A percentile compares a stretch with the other conserved stretches of the same genome.
phyloP scores from a whole-genome alignment of 2,797 vertebrate genomes.

The Acanthiza pusilla region DNA sequence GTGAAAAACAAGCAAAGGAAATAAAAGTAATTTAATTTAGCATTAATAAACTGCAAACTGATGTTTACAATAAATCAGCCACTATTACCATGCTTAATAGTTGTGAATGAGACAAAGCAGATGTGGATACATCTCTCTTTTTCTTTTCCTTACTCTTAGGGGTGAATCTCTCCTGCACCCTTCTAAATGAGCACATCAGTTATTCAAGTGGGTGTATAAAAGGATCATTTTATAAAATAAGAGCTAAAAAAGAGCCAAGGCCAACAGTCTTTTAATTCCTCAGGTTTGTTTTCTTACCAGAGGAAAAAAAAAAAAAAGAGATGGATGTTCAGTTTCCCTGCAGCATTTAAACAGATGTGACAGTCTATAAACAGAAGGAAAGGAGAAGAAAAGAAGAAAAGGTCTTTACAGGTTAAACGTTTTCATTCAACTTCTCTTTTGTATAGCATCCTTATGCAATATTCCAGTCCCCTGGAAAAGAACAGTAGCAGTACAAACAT shows the following conservation, averaged over 20 bases:
- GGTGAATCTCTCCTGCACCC: neutral
- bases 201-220: neutral
- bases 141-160: neutral
- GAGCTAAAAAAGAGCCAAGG: neutral
- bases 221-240: neutral
- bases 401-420: neutral
- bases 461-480: neutral
- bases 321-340: neutral
- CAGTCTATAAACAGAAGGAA: neutral
- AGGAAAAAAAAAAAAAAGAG: neutral
- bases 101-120: slow-evolving; percentile 57
- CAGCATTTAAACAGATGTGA: neutral
- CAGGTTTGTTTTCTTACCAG: neutral
- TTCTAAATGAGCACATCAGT: neutral
- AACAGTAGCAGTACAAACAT: neutral
- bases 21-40: slow-evolving; percentile 65
- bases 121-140: slow-evolving; percentile 15
- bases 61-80: slow-evolving; percentile 71
- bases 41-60: slow-evolving; percentile 56
- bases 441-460: neutral
- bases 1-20: slow-evolving; percentile 55
- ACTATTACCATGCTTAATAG: slow-evolving; percentile 58
- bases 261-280: neutral
- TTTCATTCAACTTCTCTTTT: neutral
- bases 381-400: slow-evolving; percentile 7